These are phyloP conservation scores for Ceryle rudis DNA, from an alignment of 2,797 vertebrate species.

Conservation along the genomic window DNA sequence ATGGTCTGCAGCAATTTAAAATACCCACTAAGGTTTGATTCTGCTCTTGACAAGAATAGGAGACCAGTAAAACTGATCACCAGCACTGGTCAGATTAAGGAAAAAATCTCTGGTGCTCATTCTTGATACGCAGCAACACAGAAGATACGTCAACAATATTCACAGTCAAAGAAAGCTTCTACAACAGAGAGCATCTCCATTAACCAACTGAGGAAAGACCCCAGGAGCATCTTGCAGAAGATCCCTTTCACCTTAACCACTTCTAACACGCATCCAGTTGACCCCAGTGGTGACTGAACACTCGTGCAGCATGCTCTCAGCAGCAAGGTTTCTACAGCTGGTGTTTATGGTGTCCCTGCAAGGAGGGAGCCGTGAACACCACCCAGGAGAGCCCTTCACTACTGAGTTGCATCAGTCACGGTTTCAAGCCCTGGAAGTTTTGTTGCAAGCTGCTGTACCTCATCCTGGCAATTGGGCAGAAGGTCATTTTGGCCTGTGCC, in stretches of 20 bases:
- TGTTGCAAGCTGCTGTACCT: background rate
- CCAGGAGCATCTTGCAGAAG: background rate
- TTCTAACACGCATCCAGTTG: background rate
- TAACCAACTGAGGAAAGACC: background rate
- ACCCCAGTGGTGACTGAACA: background rate
- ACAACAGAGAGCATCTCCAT: background rate
- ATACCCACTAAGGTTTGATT: background rate
- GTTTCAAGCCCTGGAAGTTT: background rate
- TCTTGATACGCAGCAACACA: background rate
- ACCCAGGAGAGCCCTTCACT: background rate
- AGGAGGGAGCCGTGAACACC: background rate
- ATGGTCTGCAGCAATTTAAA: background rate
- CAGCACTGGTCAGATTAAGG: background rate
- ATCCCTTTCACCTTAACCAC: background rate
- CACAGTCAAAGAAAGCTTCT: background rate
- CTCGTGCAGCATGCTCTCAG: background rate
- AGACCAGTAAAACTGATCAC: background rate
- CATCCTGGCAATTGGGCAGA: background rate
- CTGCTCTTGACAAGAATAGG: background rate
- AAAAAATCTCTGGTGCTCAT: background rate
- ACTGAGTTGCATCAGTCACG: background rate
- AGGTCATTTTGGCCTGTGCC: background rate
- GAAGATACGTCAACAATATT: rapidly evolving
- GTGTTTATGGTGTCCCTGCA: background rate
- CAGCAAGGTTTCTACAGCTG: background rate